phyloP scores from a whole-genome alignment of 2,797 vertebrate genomes.

The Argyrosomus regius region DNA sequence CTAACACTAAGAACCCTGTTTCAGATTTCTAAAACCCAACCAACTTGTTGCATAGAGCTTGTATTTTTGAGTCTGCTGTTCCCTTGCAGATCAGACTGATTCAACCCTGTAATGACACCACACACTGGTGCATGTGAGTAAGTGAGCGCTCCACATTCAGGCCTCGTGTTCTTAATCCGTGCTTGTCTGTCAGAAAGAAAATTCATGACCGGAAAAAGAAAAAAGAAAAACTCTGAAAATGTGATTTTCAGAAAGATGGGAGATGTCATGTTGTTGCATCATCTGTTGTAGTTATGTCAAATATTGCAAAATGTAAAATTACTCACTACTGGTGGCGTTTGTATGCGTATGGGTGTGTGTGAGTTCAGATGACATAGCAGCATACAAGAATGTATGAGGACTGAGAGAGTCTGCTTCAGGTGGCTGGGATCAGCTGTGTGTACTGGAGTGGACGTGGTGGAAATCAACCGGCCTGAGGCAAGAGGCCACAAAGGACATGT shows the following conservation, averaged over 20 bases:
- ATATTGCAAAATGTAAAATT: conserved; percentile 25
- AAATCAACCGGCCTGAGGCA: conserved; percentile 57
- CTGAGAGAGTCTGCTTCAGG: conserved; percentile 37
- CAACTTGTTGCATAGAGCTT: conserved; percentile 66
- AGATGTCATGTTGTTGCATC: conserved; percentile 33
- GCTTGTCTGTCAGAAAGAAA: conserved; percentile 33
- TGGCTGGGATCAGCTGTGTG: conserved; percentile 37
- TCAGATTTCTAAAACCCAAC: conserved; percentile 34
- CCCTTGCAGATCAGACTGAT: conserved; percentile 7
- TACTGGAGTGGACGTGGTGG: conserved; percentile 37
- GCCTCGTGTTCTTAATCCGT: conserved; percentile 27
- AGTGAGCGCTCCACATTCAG: conserved; percentile 4
- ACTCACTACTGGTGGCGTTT: conserved; percentile 4
- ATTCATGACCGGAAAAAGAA: not conserved
- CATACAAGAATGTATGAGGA: conserved; percentile 61
- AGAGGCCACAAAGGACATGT: conserved; percentile 78
- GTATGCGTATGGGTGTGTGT: conserved; percentile 7
- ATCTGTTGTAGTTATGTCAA: conserved; percentile 7
- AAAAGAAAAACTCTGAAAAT: not conserved
- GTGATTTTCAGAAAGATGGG: not conserved
- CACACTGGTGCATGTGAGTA: not conserved
- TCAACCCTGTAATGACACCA: conserved; percentile 25
- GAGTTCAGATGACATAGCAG: conserved; percentile 71
- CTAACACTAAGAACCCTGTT: conserved; percentile 41
- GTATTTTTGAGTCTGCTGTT: conserved; percentile 36